Conservation (phyloP, 2,113 vertebrate species). For the Haemorhous mexicanus region DNA sequence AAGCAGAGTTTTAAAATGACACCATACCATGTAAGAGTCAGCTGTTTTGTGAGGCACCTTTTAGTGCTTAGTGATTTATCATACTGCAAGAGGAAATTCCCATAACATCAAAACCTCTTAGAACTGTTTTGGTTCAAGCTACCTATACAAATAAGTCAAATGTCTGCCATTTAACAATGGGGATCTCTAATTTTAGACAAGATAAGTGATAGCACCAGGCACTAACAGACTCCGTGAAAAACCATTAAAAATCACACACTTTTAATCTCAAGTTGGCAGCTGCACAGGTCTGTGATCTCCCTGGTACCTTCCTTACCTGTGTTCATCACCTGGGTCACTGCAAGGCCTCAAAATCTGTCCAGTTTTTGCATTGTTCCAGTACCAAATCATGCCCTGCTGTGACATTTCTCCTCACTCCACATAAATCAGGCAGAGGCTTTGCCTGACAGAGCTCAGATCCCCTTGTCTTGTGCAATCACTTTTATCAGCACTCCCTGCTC, state of each 20-base stretch:
- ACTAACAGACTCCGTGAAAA: neutral
- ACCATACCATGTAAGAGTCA: neutral
- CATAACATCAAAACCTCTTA: neutral
- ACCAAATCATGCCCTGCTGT: neutral
- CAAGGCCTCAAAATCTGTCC: neutral
- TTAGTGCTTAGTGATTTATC: neutral
- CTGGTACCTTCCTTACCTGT: neutral
- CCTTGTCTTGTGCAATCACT: neutral
- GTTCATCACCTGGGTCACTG: neutral
- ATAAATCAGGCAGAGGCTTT: slow-evolving; percentile 28
- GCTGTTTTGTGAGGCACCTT: neutral
- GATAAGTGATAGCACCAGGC: neutral
- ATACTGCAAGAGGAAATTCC: neutral
- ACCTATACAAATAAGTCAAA: neutral
- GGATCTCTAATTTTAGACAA: neutral
- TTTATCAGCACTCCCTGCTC: neutral
- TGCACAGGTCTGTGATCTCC: neutral
- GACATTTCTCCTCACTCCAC: neutral
- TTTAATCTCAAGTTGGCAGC: neutral
- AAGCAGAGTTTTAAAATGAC: neutral
- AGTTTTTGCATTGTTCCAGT: neutral
- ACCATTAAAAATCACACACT: neutral
- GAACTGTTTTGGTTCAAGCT: neutral
- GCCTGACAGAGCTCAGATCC: neutral
- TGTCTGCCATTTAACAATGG: neutral